Evolutionary conservation across 2,113 vertebrate genomes (phyloP).

Genomic region (Bubo bubo): DNA sequence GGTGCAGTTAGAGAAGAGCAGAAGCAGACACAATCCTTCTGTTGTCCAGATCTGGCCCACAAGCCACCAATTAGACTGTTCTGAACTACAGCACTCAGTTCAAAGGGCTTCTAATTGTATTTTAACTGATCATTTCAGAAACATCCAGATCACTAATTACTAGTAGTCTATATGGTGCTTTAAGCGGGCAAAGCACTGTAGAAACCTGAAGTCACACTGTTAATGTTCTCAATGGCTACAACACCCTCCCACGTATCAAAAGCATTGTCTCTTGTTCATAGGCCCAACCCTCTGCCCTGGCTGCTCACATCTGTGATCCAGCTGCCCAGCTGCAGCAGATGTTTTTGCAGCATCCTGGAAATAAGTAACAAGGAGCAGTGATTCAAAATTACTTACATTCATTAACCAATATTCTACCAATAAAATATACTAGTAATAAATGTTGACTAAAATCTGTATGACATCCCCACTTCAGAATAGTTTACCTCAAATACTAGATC

Average conservation of each 20-base stretch:
- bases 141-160: neutral
- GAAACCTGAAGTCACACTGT: neutral
- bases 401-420: neutral
- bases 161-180: neutral
- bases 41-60: neutral
- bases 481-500: neutral
- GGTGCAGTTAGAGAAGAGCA: neutral
- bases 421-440: neutral
- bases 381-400: neutral
- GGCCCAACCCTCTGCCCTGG: neutral
- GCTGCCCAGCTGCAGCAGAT: neutral
- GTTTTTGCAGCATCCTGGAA: neutral
- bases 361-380: accelerated
- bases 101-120: neutral
- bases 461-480: neutral
- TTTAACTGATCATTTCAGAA: slow-evolving; percentile 1
- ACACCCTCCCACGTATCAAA: neutral
- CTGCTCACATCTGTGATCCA: neutral
- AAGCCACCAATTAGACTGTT: neutral
- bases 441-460: neutral
- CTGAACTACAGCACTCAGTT: neutral
- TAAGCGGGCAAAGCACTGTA: neutral
- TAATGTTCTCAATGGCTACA: neutral
- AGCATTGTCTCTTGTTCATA: neutral
- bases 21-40: neutral